These are phyloP conservation scores for Drosophila anomalipes DNA, from an alignment of 2,888 invertebrate genomes.

Conservation along the genomic window DNA sequence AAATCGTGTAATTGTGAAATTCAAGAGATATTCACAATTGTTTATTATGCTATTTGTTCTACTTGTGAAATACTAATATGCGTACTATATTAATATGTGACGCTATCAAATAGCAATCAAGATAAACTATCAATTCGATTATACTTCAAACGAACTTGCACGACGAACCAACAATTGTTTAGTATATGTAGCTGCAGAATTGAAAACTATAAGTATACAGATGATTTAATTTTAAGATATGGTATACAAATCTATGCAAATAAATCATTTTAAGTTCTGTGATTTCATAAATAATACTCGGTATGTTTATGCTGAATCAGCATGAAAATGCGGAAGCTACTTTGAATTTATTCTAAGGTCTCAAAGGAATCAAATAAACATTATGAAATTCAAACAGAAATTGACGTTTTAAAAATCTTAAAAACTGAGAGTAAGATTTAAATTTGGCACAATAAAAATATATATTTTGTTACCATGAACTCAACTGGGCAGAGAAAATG, in stretches of 20 bases:
- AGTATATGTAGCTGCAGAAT: slow-evolving; percentile 1
- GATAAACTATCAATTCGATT: slow-evolving; percentile 43
- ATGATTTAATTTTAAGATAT: slow-evolving; percentile 5
- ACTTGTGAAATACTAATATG: slow-evolving; percentile 38
- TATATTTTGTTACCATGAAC: not conserved
- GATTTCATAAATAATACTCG: slow-evolving; percentile 16
- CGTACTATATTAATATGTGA: slow-evolving; percentile 2
- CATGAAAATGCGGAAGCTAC: slow-evolving; percentile 19
- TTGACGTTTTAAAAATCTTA: too few species aligned
- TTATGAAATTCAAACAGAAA: slow-evolving; percentile 1
- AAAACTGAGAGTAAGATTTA: not conserved
- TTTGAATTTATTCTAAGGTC: slow-evolving; percentile 7
- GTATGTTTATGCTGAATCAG: slow-evolving; percentile 20
- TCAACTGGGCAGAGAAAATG: not conserved
- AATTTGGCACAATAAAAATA: not conserved
- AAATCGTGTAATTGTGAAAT: slow-evolving; percentile 33
- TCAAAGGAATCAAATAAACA: slow-evolving; percentile 2
- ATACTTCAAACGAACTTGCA: slow-evolving; percentile 23
- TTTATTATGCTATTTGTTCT: slow-evolving; percentile 22
- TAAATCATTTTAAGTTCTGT: slow-evolving; percentile 5
- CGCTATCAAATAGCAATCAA: slow-evolving; percentile 25
- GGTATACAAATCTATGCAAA: slow-evolving; percentile 4
- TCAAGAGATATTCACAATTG: slow-evolving; percentile 17
- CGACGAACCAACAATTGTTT: not conserved
- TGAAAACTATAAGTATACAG: not conserved